A percentile compares a stretch with the other conserved stretches of the same genome.
phyloP scores from a whole-genome alignment of 1,140 invertebrate genomes.

The Diuraphis noxia region DNA sequence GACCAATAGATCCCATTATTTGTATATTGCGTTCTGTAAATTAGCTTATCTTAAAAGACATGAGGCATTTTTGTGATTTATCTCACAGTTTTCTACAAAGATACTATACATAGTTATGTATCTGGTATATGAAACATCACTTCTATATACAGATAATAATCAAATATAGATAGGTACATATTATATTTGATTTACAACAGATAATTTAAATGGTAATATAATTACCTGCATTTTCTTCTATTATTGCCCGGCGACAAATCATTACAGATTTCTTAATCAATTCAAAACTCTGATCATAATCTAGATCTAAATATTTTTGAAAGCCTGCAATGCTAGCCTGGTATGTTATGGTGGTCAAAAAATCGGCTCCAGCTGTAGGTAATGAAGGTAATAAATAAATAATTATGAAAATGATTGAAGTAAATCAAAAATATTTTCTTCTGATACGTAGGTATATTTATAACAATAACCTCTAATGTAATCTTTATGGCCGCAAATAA shows the following conservation, averaged over 20 bases:
- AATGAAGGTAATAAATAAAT: not conserved
- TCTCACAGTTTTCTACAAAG: not conserved
- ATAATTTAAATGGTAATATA: not conserved
- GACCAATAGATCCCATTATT: conserved; percentile 77
- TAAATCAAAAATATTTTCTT: not conserved
- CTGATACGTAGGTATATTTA: not conserved
- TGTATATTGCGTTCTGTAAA: not conserved
- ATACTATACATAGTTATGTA: not conserved
- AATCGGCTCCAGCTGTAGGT: conserved; percentile 77
- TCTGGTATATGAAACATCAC: not conserved
- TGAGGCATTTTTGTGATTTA: not conserved
- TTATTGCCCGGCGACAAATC: conserved; percentile 68
- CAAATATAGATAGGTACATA: not conserved
- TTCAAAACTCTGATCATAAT: conserved; percentile 66
- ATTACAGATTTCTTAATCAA: conserved; percentile 73
- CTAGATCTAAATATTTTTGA: conserved; percentile 69
- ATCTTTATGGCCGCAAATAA: conserved; percentile 76
- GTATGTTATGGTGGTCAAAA: conserved; percentile 86
- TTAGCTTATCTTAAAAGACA: not conserved
- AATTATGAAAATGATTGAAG: not conserved
- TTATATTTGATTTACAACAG: not conserved
- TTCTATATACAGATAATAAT: not conserved
- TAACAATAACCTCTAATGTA: conserved; percentile 67
- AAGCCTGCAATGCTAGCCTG: conserved; percentile 83
- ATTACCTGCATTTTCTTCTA: conserved; percentile 56